Evolutionary conservation across 2,797 vertebrate species (phyloP).

Genomic region (Clarias fuscus): DNA sequence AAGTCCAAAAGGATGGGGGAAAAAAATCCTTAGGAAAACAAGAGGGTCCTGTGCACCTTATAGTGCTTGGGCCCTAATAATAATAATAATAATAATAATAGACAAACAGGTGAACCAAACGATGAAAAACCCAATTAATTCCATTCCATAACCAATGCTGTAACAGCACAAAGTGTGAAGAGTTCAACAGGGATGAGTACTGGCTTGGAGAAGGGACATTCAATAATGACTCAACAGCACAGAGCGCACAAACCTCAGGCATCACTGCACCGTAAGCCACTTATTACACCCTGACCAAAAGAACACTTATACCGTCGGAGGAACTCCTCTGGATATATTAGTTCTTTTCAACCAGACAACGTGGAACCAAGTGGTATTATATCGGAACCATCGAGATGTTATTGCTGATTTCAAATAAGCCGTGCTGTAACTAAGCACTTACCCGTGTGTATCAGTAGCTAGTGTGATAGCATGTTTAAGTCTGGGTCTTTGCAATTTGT

Average conservation of each 20-base stretch:
- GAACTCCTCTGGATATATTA: background rate
- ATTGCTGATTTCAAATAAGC: background rate
- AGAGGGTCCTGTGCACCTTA: no score
- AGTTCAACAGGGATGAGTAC: background rate
- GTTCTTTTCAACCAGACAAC: background rate
- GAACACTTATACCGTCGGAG: background rate
- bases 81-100: background rate
- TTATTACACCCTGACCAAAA: background rate
- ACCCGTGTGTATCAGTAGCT: background rate
- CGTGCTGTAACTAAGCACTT: background rate
- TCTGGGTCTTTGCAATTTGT: background rate
- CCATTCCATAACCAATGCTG: background rate
- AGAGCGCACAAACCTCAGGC: background rate
- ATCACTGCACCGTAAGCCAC: background rate
- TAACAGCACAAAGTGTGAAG: background rate
- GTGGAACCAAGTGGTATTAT: background rate
- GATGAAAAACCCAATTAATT: background rate
- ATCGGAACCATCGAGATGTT: background rate
- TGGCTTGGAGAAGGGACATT: background rate
- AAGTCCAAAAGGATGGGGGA: no score
- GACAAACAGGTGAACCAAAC: background rate
- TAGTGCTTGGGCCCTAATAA: no score
- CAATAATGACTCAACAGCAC: background rate
- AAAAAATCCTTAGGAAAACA: no score
- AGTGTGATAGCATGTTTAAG: background rate